These are phyloP conservation scores for Neotoxoptera formosana DNA, from an alignment of 1,140 invertebrate genomes.

Conservation along the genomic window DNA sequence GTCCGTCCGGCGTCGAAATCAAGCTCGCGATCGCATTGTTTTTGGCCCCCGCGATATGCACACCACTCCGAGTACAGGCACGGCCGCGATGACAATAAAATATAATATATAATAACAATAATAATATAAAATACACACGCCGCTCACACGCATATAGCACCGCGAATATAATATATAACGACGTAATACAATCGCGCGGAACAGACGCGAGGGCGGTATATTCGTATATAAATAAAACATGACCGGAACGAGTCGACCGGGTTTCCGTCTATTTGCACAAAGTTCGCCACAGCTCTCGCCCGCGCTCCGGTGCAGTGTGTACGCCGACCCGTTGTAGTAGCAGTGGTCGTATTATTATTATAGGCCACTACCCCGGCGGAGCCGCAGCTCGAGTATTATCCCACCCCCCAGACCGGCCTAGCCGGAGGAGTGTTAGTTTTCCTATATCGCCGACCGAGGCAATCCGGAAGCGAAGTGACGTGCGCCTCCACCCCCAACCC, in stretches of 20 bases:
- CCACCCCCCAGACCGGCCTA: not conserved
- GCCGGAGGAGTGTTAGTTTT: not conserved
- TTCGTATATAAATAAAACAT: constrained; percentile 47
- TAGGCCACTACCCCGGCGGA: not conserved
- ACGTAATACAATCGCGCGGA: constrained; percentile 45
- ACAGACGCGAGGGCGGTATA: constrained; percentile 27
- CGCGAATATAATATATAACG: constrained; percentile 27
- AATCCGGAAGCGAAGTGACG: constrained; percentile 33
- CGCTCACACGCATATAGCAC: not conserved
- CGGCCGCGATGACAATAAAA: not conserved
- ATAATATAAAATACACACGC: not conserved
- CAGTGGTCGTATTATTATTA: no score
- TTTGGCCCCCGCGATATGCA: not conserved
- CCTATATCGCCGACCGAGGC: not conserved
- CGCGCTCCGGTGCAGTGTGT: not conserved
- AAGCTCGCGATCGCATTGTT: not conserved
- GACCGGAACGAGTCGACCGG: constrained; percentile 52
- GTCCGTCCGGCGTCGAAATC: not conserved
- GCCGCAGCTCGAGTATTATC: not conserved
- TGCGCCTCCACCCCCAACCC: not conserved
- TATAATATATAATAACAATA: not conserved
- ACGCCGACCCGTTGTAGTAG: not conserved
- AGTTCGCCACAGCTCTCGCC: constrained; percentile 2
- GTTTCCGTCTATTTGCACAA: constrained; percentile 54
- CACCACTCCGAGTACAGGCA: not conserved